Conservation (phyloP, 2,888 invertebrate genomes). For the Gandaritis pyraliata region DNA sequence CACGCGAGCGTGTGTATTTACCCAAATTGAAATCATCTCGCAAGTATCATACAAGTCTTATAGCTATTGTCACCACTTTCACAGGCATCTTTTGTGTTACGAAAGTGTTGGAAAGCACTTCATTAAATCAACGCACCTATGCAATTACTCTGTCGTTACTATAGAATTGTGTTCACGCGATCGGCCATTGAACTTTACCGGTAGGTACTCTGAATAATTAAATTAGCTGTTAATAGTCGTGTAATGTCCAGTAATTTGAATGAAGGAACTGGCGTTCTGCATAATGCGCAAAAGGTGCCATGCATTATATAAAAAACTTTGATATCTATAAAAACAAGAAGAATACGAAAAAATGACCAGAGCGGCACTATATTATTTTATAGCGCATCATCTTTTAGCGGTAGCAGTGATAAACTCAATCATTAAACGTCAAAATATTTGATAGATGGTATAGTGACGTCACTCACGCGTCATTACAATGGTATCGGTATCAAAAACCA, state of each 20-base stretch:
- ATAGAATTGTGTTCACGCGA: constrained; percentile 33
- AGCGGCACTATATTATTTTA: too few relatives aligned
- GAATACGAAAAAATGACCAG: too few relatives aligned
- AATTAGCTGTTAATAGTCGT: constrained; percentile 26
- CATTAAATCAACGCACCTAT: constrained; percentile 61
- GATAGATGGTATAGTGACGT: constrained; percentile 1
- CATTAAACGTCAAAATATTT: neutral
- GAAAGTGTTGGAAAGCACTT: constrained; percentile 76
- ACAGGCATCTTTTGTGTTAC: constrained; percentile 64
- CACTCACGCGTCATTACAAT: neutral
- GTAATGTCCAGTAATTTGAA: constrained; percentile 28
- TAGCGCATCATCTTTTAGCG: too few relatives aligned
- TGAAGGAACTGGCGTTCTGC: constrained; percentile 13
- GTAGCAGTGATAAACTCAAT: too few relatives aligned
- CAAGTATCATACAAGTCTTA: neutral
- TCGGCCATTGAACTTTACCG: constrained; percentile 34
- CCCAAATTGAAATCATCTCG: neutral
- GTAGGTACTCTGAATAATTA: constrained; percentile 42
- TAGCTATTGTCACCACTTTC: constrained; percentile 60
- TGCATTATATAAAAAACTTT: neutral
- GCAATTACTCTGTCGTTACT: constrained; percentile 53
- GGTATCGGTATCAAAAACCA: neutral
- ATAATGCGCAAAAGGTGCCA: neutral
- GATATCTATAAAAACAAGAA: too few relatives aligned
- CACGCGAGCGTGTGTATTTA: neutral